Evolutionary conservation across 2,888 invertebrate species (phyloP).

Genomic region (Lutraria lutraria): DNA sequence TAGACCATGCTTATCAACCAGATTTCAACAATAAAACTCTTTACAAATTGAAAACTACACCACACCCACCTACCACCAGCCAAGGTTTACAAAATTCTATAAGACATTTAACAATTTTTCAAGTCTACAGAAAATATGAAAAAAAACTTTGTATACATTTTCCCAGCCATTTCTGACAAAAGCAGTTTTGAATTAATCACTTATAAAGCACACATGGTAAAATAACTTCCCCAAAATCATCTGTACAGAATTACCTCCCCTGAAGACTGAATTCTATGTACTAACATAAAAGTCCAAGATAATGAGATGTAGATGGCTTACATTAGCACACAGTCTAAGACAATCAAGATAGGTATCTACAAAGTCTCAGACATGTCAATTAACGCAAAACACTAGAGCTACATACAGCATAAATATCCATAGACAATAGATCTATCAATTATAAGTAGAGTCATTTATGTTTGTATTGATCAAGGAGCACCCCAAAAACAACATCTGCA

Average conservation of each 20-base stretch:
- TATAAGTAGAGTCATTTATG: not conserved
- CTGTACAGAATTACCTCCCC: not conserved
- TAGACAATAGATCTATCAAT: not conserved
- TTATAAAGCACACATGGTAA: not conserved
- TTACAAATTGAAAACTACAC: too few relatives aligned
- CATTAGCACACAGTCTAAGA: not conserved
- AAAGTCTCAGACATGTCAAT: not conserved
- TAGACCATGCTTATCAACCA: too few relatives aligned
- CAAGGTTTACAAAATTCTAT: too few relatives aligned
- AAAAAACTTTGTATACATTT: too few relatives aligned
- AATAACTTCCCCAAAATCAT: not conserved
- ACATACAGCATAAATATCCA: not conserved
- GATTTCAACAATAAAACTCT: too few relatives aligned
- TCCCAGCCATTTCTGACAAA: too few relatives aligned
- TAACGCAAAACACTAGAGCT: not conserved
- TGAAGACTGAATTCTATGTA: not conserved
- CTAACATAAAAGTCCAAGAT: not conserved
- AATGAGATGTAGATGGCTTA: not conserved
- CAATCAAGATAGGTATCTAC: not conserved
- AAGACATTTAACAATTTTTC: too few relatives aligned
- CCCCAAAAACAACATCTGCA: slow-evolving; percentile 8
- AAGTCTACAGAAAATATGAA: too few relatives aligned
- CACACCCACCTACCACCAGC: too few relatives aligned
- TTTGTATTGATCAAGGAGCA: not conserved
- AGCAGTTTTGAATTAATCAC: too few relatives aligned